Conservation (phyloP, 2,113 vertebrate genomes). For the Saimiri boliviensis region DNA sequence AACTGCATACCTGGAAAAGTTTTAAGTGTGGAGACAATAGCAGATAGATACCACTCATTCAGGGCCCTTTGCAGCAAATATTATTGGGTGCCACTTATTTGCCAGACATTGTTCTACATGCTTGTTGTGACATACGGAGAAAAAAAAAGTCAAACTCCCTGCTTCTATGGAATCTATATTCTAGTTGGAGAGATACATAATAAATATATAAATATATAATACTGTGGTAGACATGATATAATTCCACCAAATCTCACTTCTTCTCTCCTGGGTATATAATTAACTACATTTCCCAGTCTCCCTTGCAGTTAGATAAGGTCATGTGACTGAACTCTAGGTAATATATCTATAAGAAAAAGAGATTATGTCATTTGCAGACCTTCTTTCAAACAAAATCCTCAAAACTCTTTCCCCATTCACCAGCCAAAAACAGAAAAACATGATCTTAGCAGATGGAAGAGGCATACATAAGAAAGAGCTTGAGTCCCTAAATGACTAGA, state of each 20-base stretch:
- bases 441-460: neutral
- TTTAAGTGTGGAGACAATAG: neutral
- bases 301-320: neutral
- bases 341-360: neutral
- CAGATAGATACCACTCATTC: neutral
- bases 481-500: neutral
- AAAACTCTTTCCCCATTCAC: neutral
- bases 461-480: neutral
- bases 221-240: neutral
- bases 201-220: neutral
- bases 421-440: neutral
- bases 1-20: neutral
- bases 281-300: neutral
- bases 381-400: neutral
- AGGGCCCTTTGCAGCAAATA: neutral
- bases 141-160: conserved; percentile 19
- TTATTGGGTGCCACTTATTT: neutral
- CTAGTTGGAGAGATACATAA: neutral
- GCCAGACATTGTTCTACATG: neutral
- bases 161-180: neutral
- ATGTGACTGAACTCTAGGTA: neutral
- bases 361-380: neutral
- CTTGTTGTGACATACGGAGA: neutral
- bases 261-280: neutral
- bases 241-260: neutral